phyloP scores from a whole-genome alignment of 2,797 vertebrate species.

The Kryptopterus vitreolus region DNA sequence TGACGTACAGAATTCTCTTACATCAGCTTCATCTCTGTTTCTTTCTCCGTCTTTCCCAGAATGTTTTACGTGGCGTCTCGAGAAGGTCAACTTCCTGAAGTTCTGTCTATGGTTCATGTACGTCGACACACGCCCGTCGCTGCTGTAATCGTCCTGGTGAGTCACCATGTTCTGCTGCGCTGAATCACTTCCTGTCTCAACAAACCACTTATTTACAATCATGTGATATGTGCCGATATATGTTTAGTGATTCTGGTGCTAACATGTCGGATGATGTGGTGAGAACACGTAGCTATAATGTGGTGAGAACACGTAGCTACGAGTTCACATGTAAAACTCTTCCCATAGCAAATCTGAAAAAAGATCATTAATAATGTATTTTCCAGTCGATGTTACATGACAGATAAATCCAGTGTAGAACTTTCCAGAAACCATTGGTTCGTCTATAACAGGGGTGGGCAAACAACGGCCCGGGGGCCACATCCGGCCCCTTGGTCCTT shows the following conservation, averaged over 20 bases:
- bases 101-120: conserved; percentile 95
- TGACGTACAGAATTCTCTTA: not conserved
- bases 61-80: conserved; percentile 94
- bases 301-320: too few relatives aligned
- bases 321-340: not conserved
- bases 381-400: not conserved
- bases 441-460: too few relatives aligned
- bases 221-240: not conserved
- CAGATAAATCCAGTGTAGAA: not conserved
- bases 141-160: conserved; percentile 93
- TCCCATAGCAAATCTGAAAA: not conserved
- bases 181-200: not conserved
- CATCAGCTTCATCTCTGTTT: not conserved
- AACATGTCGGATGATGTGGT: too few relatives aligned
- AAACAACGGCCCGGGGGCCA: too few relatives aligned
- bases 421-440: not conserved
- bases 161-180: conserved; percentile 43
- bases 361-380: too few relatives aligned
- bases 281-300: too few relatives aligned
- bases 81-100: conserved; percentile 94
- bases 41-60: conserved; percentile 68
- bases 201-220: not conserved
- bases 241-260: not conserved
- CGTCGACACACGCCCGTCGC: conserved; percentile 91
- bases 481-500: too few relatives aligned